A percentile compares a stretch with the other conserved stretches of the same genome.
These are phyloP conservation scores for Ctena decussata DNA, from an alignment of 2,888 invertebrate species.

Conservation along the genomic window DNA sequence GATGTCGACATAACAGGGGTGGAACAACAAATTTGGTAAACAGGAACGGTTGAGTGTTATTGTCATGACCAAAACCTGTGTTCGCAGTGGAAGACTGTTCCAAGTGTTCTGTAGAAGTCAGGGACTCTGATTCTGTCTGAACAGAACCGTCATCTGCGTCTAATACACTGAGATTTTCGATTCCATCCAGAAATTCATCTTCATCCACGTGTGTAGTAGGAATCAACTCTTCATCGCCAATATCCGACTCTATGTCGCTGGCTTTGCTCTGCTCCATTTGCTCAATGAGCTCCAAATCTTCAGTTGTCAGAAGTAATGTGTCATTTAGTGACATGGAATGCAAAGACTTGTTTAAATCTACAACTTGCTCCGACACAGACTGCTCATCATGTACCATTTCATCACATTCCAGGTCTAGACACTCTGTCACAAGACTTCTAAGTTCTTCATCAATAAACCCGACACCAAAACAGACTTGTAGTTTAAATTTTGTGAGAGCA, in stretches of 20 bases:
- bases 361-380: background rate
- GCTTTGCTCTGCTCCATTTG: background rate
- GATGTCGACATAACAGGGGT: constrained; percentile 16
- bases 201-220: background rate
- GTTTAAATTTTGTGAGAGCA: background rate
- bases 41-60: background rate
- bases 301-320: background rate
- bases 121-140: background rate
- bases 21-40: background rate
- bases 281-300: background rate
- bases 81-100: background rate
- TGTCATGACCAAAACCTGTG: background rate
- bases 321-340: background rate
- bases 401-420: background rate
- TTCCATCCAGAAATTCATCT: background rate
- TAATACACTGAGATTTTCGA: background rate
- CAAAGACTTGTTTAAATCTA: background rate
- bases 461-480: background rate
- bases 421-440: background rate
- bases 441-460: background rate
- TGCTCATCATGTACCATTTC: background rate
- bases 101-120: background rate
- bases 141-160: background rate
- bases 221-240: background rate
- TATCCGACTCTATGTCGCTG: background rate